These are phyloP conservation scores for Drosophila ercepeae DNA, from an alignment of 1,140 invertebrate species.

Conservation along the genomic window DNA sequence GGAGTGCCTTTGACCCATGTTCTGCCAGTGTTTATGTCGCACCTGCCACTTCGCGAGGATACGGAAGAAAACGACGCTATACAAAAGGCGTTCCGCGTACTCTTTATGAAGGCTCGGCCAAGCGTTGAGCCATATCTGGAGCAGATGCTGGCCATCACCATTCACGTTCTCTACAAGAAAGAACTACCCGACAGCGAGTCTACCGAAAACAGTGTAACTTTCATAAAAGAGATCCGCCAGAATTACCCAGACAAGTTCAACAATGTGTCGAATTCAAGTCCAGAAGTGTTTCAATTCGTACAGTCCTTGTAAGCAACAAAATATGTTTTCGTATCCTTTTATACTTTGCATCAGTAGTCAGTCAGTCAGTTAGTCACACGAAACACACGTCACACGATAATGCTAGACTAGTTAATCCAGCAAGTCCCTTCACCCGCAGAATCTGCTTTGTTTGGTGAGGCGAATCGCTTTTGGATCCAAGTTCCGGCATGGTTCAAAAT, in stretches of 20 bases:
- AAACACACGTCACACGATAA: not conserved
- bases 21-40: constrained; percentile 89
- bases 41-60: constrained; percentile 90
- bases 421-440: not conserved
- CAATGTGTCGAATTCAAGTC: constrained; percentile 59
- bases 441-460: not conserved
- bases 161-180: constrained; percentile 85
- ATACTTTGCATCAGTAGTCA: not conserved
- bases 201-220: constrained; percentile 83
- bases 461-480: not conserved
- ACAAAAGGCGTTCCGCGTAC: constrained; percentile 87
- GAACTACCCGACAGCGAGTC: constrained; percentile 63
- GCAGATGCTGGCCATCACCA: constrained; percentile 85
- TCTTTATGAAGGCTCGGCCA: constrained; percentile 86
- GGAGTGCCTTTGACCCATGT: constrained; percentile 89
- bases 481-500: not conserved
- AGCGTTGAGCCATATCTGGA: constrained; percentile 85
- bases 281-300: constrained; percentile 60
- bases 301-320: constrained; percentile 58
- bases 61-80: constrained; percentile 90
- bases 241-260: constrained; percentile 86
- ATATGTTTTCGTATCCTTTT: not conserved
- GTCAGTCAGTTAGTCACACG: no score
- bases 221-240: constrained; percentile 85
- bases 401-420: not conserved